Conservation (phyloP, 1,140 invertebrate genomes). For the Bactericera cockerelli region DNA sequence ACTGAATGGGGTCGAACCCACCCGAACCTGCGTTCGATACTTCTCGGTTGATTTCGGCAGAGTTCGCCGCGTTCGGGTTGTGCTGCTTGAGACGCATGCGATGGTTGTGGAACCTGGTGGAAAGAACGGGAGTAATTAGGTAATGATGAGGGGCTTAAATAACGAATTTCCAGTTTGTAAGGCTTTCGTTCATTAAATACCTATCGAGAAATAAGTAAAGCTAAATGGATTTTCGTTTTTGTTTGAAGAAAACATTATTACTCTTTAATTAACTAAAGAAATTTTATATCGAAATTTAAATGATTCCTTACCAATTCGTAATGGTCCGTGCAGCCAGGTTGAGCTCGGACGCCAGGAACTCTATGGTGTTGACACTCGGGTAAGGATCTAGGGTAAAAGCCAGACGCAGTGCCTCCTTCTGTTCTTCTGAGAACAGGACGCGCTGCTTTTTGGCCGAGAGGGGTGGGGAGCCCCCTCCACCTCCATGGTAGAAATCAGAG, state of each 20-base stretch:
- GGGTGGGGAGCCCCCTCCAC: conserved; percentile 40
- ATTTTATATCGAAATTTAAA: too few species aligned
- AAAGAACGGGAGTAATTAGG: too few species aligned
- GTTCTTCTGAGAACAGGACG: conserved; percentile 89
- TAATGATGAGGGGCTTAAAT: too few species aligned
- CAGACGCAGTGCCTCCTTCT: conserved; percentile 86
- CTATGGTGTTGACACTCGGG: conserved; percentile 86
- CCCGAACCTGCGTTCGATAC: conserved; percentile 37
- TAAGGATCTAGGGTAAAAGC: conserved; percentile 93
- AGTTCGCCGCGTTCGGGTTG: conserved; percentile 28
- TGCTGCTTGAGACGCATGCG: conserved; percentile 90
- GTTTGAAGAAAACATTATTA: too few species aligned
- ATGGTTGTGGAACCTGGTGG: conserved; percentile 99
- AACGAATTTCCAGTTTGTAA: too few species aligned
- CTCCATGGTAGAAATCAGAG: conserved; percentile 67
- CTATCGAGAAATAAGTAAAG: too few species aligned
- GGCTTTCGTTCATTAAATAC: too few species aligned
- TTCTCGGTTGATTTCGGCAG: conserved; percentile 33
- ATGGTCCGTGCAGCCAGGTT: conserved; percentile 88
- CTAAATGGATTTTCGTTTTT: too few species aligned
- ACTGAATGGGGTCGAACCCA: conserved; percentile 75
- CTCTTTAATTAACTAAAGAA: too few species aligned
- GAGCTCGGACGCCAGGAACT: conserved; percentile 81
- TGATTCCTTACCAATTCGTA: conserved; percentile 98
- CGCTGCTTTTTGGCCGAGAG: conserved; percentile 74